Evolutionary conservation across 2,888 invertebrate genomes (phyloP), one percentile per base, ranked within the genome.

Genomic region (Eupsilia transversa): DNA sequence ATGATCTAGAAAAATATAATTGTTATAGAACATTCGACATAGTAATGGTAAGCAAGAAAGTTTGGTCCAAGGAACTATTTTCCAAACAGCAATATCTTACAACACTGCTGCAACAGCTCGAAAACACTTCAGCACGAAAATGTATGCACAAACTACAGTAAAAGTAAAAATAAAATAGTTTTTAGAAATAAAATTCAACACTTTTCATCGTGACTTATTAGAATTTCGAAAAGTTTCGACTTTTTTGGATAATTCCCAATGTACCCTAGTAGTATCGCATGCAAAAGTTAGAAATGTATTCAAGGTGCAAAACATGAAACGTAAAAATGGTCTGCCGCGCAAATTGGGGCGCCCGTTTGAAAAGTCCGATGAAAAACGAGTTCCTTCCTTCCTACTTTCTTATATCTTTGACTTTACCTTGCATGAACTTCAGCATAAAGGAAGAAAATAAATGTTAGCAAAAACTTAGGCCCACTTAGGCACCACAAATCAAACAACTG

Each of bases 241-340:
- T 12, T 60, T 70, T 74, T 80, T 83, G 85, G 83, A 75, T 61
- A 43, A 77, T 67, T 77, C 72, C 84, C 85, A 85, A 72, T 65
- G 60, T 63, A 65, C 46, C 10, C 35, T 46, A 49, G 59, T 64
- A 61, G 67, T 68, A 63, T 56, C 71, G 65, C 61, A 72, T 59
- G 68, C 61, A 17, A 72, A 80, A 80, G 17, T 84, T 84, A 49
- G 27, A 80, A 76, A 69, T 52, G 33, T 59, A 81, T 84, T 75
- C 76, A 54, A 74, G 61, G 68, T 80, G 65, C 76, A 76, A 65
- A 66, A 56, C 72, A 64, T 61, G 65, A 66, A 70, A 67, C 70
- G 49, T 54, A 65, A 64, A 83, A 83, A 73, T 63, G 43, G 20
- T 23, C 30, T 72, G 57, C 63, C 66, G 30, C 3, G n/a, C 43